Percentiles rank a stretch among this genome's conserved stretches.
phyloP scores from a whole-genome alignment of 2,113 vertebrate genomes.

The Hiodon tergisus region DNA sequence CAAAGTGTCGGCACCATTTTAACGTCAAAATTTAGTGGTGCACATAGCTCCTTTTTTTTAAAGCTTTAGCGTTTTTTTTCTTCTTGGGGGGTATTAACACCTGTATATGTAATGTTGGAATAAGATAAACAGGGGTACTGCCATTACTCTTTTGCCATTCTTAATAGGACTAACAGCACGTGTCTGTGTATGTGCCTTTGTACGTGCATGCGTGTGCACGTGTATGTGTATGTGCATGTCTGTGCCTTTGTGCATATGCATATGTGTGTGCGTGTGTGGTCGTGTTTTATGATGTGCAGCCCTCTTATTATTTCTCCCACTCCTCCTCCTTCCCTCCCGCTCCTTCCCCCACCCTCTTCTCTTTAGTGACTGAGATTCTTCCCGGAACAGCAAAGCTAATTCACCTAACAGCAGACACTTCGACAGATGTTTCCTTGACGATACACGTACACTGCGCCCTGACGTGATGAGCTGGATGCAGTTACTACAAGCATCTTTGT shows the following conservation, averaged over 20 bases:
- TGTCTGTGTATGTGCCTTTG: slow-evolving; percentile 13
- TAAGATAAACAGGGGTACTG: too few relatives aligned
- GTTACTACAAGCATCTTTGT: slow-evolving; percentile 37
- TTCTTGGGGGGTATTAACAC: background rate
- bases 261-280: background rate
- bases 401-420: slow-evolving; percentile 48
- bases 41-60: background rate
- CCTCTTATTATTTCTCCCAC: slow-evolving; percentile 32
- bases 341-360: slow-evolving; percentile 26
- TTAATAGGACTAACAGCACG: background rate
- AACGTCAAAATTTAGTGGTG: too few relatives aligned
- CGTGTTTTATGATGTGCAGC: background rate
- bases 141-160: too few relatives aligned
- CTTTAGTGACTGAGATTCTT: slow-evolving; percentile 4
- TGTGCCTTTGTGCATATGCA: background rate
- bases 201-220: background rate
- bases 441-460: slow-evolving; percentile 33
- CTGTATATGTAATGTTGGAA: background rate
- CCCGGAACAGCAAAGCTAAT: slow-evolving; percentile 48
- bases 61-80: background rate
- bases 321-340: slow-evolving; percentile 33
- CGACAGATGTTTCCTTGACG: slow-evolving; percentile 55
- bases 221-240: background rate
- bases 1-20: too few relatives aligned
- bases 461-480: slow-evolving; percentile 35